A percentile compares a stretch with the other conserved stretches of the same genome.
Conservation (phyloP, 2,113 vertebrate genomes). For the Perca fluviatilis region DNA sequence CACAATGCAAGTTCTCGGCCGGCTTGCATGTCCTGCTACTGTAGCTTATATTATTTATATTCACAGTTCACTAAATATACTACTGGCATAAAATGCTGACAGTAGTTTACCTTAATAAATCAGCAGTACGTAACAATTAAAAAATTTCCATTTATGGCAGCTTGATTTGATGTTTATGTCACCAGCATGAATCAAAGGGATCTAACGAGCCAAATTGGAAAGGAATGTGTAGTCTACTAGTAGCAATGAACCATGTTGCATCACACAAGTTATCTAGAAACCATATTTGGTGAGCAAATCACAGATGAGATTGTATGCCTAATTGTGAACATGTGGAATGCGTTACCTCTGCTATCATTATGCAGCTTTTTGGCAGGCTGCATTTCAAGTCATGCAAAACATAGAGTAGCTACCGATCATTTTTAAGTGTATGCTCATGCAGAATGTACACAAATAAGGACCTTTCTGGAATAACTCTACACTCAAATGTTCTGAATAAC, state of each 20-base stretch:
- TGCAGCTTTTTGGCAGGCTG: constrained; percentile 30
- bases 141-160: constrained; percentile 37
- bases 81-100: background rate
- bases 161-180: constrained; percentile 26
- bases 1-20: background rate
- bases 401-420: constrained; percentile 18
- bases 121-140: background rate
- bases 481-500: background rate
- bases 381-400: constrained; percentile 35
- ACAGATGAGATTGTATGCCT: constrained; percentile 50
- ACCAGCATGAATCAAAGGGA: background rate
- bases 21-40: background rate
- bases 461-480: background rate
- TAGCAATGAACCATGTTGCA: background rate
- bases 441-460: constrained; percentile 18
- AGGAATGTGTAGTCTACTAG: constrained; percentile 19
- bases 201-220: constrained; percentile 17
- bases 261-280: constrained; percentile 23
- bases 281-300: constrained; percentile 69
- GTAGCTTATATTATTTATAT: background rate
- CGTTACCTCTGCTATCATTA: constrained; percentile 56
- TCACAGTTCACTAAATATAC: background rate
- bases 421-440: background rate
- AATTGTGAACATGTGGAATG: constrained; percentile 69
- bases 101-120: background rate